These are phyloP conservation scores for Dasyornis broadbenti DNA, from an alignment of 2,113 vertebrate species.

Conservation along the genomic window DNA sequence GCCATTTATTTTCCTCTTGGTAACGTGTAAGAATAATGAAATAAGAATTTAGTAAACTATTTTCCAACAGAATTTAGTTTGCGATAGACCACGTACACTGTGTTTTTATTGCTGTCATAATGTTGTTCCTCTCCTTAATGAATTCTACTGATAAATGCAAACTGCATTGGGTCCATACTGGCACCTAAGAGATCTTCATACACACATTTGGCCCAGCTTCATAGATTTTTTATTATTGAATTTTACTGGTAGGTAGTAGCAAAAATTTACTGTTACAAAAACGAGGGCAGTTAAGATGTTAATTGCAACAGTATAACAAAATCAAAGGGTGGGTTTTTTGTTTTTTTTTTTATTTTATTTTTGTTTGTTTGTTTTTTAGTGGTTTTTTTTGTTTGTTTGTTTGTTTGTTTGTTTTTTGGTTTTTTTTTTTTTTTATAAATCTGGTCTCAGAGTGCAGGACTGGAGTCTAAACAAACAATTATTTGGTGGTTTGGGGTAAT, in stretches of 20 bases:
- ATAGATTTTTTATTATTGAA: not conserved
- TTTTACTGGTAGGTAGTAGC: not conserved
- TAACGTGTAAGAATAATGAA: not conserved
- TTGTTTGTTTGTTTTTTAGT: too few species aligned
- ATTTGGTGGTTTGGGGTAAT: not conserved
- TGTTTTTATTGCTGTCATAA: not conserved
- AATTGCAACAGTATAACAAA: not conserved
- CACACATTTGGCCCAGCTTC: accelerated
- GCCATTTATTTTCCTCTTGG: not conserved
- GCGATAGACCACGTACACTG: not conserved
- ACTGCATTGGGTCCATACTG: too few species aligned
- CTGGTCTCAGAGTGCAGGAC: not conserved
- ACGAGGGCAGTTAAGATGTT: accelerated
- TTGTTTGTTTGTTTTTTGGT: too few species aligned
- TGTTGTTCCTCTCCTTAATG: not conserved
- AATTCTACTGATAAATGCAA: not conserved
- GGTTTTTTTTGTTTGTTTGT: too few species aligned
- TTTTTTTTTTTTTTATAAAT: not conserved
- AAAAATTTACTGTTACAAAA: not conserved
- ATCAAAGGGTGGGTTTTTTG: not conserved
- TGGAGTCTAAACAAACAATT: not conserved
- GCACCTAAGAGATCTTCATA: not conserved
- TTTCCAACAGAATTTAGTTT: not conserved
- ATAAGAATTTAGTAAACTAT: not conserved
- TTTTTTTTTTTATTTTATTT: too few species aligned